These are phyloP conservation scores for Hydrocynus forskahlii DNA, from an alignment of 2,797 vertebrate genomes.

Conservation along the genomic window DNA sequence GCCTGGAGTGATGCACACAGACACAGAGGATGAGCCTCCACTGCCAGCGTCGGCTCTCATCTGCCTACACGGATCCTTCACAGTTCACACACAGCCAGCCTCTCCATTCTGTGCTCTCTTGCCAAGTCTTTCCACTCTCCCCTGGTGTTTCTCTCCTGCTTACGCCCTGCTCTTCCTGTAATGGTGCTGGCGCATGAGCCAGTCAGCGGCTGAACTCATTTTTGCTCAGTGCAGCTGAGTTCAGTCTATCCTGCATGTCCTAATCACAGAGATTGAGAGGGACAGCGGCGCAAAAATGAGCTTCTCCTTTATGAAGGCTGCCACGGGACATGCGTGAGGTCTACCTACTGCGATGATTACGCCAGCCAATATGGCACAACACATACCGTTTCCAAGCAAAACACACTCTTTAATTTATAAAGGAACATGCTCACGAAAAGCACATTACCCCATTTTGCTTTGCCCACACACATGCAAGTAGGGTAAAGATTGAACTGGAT, in stretches of 20 bases:
- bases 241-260: neutral
- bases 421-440: neutral
- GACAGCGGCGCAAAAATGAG: constrained; percentile 18
- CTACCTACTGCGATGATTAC: constrained; percentile 23
- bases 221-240: neutral
- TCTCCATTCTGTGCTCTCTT: constrained; percentile 33
- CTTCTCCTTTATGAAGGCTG: constrained; percentile 21
- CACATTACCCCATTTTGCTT: neutral
- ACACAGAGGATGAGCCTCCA: constrained; percentile 36
- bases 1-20: constrained; percentile 29
- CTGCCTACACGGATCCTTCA: constrained; percentile 40
- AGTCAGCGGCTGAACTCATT: constrained; percentile 19
- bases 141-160: constrained; percentile 17
- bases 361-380: constrained; percentile 7
- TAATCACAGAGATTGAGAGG: neutral
- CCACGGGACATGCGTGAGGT: constrained; percentile 2
- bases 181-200: constrained; percentile 13
- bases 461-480: neutral
- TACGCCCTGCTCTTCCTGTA: constrained; percentile 7
- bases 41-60: constrained; percentile 29
- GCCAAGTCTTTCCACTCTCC: constrained; percentile 41
- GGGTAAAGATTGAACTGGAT: neutral
- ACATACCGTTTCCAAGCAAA: constrained; percentile 6
- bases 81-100: constrained; percentile 40
- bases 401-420: constrained; percentile 6